Evolutionary conservation across 2,797 vertebrate genomes (phyloP).

Genomic region (Phyllotis vaccarum): DNA sequence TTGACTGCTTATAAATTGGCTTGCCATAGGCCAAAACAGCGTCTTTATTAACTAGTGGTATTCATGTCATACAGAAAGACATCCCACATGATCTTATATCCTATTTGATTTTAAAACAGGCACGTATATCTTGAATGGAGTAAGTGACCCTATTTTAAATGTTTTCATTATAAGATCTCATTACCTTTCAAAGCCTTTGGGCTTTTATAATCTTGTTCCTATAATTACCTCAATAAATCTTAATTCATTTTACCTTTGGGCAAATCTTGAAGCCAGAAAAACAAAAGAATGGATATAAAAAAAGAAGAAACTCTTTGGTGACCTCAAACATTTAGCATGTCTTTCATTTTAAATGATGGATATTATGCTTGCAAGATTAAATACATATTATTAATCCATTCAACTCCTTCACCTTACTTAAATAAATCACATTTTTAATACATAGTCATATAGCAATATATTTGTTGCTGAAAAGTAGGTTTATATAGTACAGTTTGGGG

Average conservation of each 20-base stretch:
- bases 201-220: slow-evolving; percentile 29
- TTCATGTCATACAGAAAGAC: too few species aligned
- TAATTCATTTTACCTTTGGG: slow-evolving; percentile 5
- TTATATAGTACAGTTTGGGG: background rate
- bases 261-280: slow-evolving; percentile 55
- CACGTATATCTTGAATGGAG: slow-evolving; percentile 15
- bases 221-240: background rate
- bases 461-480: slow-evolving; percentile 42
- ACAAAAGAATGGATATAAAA: background rate
- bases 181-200: background rate
- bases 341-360: slow-evolving; percentile 58
- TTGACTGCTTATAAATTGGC: too few species aligned
- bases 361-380: slow-evolving; percentile 38
- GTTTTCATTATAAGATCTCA: slow-evolving; percentile 31
- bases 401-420: background rate
- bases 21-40: too few species aligned
- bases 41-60: too few species aligned
- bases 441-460: background rate
- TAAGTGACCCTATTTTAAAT: slow-evolving; percentile 38
- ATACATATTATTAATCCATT: background rate
- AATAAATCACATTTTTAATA: slow-evolving; percentile 48
- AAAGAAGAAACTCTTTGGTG: slow-evolving; percentile 16
- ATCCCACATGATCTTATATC: background rate
- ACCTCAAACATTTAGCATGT: slow-evolving; percentile 29
- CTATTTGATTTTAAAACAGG: slow-evolving; percentile 49